phyloP scores from a whole-genome alignment of 2,113 vertebrate species.

The Montifringilla adamsi region DNA sequence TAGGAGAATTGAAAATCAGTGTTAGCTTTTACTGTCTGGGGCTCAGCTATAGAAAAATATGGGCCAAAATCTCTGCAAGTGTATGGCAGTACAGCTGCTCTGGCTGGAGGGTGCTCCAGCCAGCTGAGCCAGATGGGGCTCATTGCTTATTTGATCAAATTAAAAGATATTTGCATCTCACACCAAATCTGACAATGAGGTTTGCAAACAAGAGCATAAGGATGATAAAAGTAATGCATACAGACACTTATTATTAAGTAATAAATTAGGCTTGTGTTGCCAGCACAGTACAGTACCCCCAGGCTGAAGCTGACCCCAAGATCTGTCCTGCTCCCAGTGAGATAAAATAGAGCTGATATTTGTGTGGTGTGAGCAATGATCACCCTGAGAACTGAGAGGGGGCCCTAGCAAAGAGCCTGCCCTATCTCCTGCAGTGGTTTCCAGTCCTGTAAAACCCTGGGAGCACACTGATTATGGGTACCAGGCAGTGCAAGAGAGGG shows the following conservation, averaged over 20 bases:
- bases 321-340: not conserved
- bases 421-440: not conserved
- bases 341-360: not conserved
- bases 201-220: not conserved
- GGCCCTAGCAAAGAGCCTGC: not conserved
- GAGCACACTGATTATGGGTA: not conserved
- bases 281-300: not conserved
- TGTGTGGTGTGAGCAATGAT: rapidly evolving
- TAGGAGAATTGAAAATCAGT: slow-evolving; percentile 48
- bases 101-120: not conserved
- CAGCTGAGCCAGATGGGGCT: not conserved
- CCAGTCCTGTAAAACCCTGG: not conserved
- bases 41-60: not conserved
- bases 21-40: not conserved
- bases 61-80: not conserved
- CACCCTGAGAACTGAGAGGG: not conserved
- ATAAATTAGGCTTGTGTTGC: not conserved
- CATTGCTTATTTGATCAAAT: not conserved
- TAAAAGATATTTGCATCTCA: not conserved
- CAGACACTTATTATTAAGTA: not conserved
- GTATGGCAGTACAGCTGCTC: not conserved
- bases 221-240: not conserved
- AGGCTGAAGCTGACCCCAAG: not conserved
- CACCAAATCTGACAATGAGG: not conserved
- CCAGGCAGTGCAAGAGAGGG: no score